These are phyloP conservation scores for Notarius quadriscutis DNA, from an alignment of 2,113 vertebrate species.

Conservation along the genomic window DNA sequence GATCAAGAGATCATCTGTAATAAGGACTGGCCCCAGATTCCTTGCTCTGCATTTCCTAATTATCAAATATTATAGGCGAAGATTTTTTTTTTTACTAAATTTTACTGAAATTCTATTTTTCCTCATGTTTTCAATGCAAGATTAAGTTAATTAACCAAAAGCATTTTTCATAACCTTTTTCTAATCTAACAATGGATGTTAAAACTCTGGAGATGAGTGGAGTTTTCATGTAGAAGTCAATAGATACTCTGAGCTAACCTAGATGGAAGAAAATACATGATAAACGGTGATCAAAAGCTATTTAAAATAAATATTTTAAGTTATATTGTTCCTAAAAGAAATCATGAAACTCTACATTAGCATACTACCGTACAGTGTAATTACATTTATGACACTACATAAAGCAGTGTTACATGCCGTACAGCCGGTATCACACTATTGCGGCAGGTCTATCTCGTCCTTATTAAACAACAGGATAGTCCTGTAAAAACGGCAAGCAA, in stretches of 20 bases:
- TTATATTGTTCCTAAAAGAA: not conserved
- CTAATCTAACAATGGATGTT: too few relatives aligned
- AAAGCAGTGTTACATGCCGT: not conserved
- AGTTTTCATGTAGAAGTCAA: not conserved
- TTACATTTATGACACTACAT: not conserved
- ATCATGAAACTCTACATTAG: not conserved
- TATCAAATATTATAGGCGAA: not conserved
- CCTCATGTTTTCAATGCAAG: too few relatives aligned
- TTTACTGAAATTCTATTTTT: too few relatives aligned
- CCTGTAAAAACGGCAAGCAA: not conserved
- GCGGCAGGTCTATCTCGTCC: not conserved
- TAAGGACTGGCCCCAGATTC: not conserved
- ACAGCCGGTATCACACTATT: not conserved
- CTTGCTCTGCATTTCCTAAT: not conserved
- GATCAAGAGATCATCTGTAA: not conserved
- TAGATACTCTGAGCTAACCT: not conserved
- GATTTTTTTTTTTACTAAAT: not conserved
- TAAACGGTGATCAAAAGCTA: not conserved
- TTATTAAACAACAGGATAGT: not conserved
- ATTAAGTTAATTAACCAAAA: too few relatives aligned
- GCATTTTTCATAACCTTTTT: too few relatives aligned
- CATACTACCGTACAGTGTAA: not conserved
- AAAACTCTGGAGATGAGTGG: not conserved
- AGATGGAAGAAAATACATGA: not conserved
- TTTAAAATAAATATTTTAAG: not conserved